A percentile compares a stretch with the other conserved stretches of the same genome.
Conservation (phyloP, 2,888 invertebrate genomes). For the Athripsodes cinereus region DNA sequence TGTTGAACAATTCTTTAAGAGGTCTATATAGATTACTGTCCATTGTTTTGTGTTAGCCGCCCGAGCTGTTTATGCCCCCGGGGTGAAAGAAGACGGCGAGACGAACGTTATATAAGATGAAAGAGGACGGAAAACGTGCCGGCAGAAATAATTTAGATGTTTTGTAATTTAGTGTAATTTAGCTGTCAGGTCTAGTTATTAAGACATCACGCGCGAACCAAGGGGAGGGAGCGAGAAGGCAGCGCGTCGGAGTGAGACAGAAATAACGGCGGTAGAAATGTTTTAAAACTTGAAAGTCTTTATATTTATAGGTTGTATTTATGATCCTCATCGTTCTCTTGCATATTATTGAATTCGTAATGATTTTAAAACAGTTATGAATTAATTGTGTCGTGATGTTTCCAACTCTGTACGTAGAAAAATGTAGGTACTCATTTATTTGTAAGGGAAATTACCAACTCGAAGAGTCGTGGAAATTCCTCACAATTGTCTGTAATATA, state of each 20-base stretch:
- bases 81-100: slow-evolving; percentile 5
- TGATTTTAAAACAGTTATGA: no score
- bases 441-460: no score
- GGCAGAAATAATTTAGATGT: slow-evolving; percentile 29
- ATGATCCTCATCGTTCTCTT: no score
- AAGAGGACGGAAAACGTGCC: slow-evolving; percentile 11
- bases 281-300: background rate
- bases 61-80: slow-evolving; percentile 8
- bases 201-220: slow-evolving; percentile 27
- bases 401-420: no score
- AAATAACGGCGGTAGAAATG: slow-evolving; percentile 5
- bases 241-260: slow-evolving; percentile 4
- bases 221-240: background rate
- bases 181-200: slow-evolving; percentile 29
- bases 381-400: no score
- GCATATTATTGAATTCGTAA: no score
- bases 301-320: background rate
- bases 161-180: slow-evolving; percentile 30
- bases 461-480: no score
- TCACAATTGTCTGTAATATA: no score
- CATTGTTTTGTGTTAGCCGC: slow-evolving; percentile 22
- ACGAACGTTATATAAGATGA: background rate
- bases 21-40: slow-evolving; percentile 14
- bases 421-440: no score
- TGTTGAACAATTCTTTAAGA: background rate